Evolutionary conservation across 2,888 invertebrate genomes (phyloP).

Genomic region (Carabus problematicus): DNA sequence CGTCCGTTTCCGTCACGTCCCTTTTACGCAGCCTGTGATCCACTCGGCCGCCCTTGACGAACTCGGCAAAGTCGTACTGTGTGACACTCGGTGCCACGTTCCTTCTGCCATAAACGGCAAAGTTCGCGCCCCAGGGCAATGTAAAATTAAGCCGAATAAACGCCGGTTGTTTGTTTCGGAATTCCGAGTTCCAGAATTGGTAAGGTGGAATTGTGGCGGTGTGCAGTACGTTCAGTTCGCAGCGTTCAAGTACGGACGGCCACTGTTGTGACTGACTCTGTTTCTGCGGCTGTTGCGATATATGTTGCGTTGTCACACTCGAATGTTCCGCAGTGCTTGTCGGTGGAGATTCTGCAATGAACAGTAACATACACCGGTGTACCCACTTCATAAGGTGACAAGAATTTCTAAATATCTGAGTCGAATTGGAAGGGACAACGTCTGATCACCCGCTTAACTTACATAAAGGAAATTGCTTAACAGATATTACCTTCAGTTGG

Average conservation of each 20-base stretch:
- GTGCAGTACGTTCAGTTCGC: constrained; percentile 84
- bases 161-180: constrained; percentile 88
- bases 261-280: constrained; percentile 80
- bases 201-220: constrained; percentile 87
- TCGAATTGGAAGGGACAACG: too few relatives aligned
- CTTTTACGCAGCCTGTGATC: constrained; percentile 76
- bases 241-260: constrained; percentile 79
- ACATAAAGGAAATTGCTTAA: constrained; percentile 8
- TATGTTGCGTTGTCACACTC: constrained; percentile 63
- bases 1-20: constrained; percentile 52
- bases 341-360: constrained; percentile 73
- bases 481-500: constrained; percentile 70
- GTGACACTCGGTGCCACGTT: constrained; percentile 96
- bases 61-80: constrained; percentile 96
- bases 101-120: constrained; percentile 93
- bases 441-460: too few relatives aligned
- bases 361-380: too few relatives aligned
- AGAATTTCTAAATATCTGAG: too few relatives aligned
- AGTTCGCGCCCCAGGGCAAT: constrained; percentile 90
- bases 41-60: constrained; percentile 85
- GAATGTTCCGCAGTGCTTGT: constrained; percentile 75
- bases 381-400: too few relatives aligned
- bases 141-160: constrained; percentile 90
- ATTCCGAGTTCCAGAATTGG: constrained; percentile 93
- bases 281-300: constrained; percentile 72